Conservation (phyloP, 92 coral and sea anemone genomes). For the Ricordea florida region DNA sequence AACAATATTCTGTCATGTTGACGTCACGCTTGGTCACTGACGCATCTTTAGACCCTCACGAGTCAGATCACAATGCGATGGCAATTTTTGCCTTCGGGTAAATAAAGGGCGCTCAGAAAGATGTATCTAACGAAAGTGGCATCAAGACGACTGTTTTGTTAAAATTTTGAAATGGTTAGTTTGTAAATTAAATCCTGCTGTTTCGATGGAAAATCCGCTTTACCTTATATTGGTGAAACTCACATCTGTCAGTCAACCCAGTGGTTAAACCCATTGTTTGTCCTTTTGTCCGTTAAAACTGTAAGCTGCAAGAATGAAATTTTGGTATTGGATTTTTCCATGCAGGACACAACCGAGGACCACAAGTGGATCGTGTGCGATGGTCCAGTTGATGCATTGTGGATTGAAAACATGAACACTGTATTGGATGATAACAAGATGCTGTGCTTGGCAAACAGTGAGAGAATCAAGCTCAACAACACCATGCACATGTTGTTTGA, state of each 20-base stretch:
- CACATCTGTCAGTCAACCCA: background rate
- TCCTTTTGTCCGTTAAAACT: background rate
- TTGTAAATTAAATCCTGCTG: too few relatives aligned
- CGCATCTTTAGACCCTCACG: too few relatives aligned
- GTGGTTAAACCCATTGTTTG: background rate
- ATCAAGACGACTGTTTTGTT: too few relatives aligned
- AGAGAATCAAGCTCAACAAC: conserved; percentile 95
- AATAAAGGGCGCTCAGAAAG: too few relatives aligned
- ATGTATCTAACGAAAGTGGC: too few relatives aligned
- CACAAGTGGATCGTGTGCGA: conserved; percentile 99
- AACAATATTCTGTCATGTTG: too few relatives aligned
- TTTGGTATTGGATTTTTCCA: background rate
- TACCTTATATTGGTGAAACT: background rate
- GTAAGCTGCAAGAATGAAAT: background rate
- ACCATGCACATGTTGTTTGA: conserved; percentile 99
- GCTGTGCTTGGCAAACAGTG: conserved; percentile 98
- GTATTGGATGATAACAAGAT: conserved; percentile 97
- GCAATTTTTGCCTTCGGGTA: too few relatives aligned
- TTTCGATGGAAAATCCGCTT: too few relatives aligned
- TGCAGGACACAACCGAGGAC: conserved; percentile 89
- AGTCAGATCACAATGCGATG: too few relatives aligned
- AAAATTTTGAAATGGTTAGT: too few relatives aligned
- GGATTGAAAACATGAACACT: conserved; percentile 99
- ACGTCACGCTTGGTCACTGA: too few relatives aligned
- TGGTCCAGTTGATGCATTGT: conserved; percentile 96